Base-by-base conservation (phyloP, 2,888 invertebrate species). In the Thecocarcelia acutangulata region DNA sequence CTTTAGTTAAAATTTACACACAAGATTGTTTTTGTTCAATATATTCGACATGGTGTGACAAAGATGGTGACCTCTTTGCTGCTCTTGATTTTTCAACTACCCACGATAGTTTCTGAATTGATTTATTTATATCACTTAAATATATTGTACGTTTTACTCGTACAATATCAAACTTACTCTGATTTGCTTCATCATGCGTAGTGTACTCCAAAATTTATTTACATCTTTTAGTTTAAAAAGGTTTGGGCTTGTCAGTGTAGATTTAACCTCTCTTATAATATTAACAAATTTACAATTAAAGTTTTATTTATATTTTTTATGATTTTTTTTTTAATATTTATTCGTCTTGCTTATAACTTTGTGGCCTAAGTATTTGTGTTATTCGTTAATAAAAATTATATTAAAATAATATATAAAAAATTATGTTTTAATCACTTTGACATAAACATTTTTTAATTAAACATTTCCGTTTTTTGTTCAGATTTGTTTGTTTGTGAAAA, bases 391-490 rank as follows among this genome's bases (percentile, higher is more conserved):
- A 33, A 28, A 33, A 44, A 33, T 9, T 8, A 8, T 8, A 61
- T 24, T 19, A 33, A 8, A 21, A 13, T 19, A 15, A 46, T 24
- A n/a, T 33, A 17, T 8, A 40, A 9, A 28, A 64, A 66, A 50
- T 33, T 11, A 63, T 33, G 58, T 28, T 79, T 80, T 75, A 64
- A 75, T 75, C 74, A 40, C 80, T 70, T 28, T 13, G 70, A 70
- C 64, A 80, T 46, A 69, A 80, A 44, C 52, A 44, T 63, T 42
- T 50, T 70, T 63, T 59, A 70, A 80, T 70, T 80, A 75, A 70
- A 72, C 80, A 80, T 76, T 80, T 80, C 80, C 80, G 80, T 80
- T 80, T 72, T 75, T 42, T 46, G 66, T 75, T 70, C 59, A 48
- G 24, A 21, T 13, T 44, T 24, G 9, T 9, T 15, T 3, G 13